These are phyloP conservation scores for Takifugu rubripes DNA, from an alignment of 2,797 vertebrate genomes.

Conservation along the genomic window DNA sequence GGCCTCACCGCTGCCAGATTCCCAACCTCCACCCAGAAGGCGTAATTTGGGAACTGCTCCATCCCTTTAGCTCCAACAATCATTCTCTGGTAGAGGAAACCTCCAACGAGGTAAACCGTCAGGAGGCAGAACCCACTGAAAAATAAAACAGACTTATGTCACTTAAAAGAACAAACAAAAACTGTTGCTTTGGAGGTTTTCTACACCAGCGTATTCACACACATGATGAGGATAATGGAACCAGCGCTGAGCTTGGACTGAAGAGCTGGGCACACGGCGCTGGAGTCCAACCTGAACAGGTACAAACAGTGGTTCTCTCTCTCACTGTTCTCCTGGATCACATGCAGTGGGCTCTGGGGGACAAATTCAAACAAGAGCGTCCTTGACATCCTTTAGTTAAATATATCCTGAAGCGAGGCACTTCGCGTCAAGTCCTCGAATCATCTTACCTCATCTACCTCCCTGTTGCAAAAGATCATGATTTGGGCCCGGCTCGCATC, in stretches of 20 bases:
- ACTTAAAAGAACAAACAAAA: no score
- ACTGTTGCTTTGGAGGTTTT: neutral
- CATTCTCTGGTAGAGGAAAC: constrained; percentile 93
- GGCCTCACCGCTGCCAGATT: constrained; percentile 88
- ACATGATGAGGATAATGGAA: constrained; percentile 91
- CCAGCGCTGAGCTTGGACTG: constrained; percentile 83
- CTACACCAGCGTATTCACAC: constrained; percentile 56
- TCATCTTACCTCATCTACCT: constrained; percentile 35
- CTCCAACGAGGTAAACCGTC: constrained; percentile 86
- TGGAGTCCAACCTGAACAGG: constrained; percentile 90
- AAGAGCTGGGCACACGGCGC: constrained; percentile 79
- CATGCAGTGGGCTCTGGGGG: constrained; percentile 76
- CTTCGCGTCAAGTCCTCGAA: neutral
- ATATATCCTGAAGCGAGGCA: no score
- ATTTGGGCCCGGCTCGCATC: constrained; percentile 83
- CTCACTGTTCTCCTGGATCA: constrained; percentile 79
- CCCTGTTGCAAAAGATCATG: constrained; percentile 88
- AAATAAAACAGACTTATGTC: constrained; percentile 6
- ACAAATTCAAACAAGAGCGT: neutral
- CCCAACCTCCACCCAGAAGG: constrained; percentile 93
- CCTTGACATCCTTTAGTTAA: neutral
- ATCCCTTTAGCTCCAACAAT: constrained; percentile 96
- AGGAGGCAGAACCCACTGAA: constrained; percentile 80
- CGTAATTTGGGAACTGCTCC: constrained; percentile 93
- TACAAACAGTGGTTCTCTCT: constrained; percentile 84